phyloP scores from a whole-genome alignment of 2,888 invertebrate species.

The Artemia sinica region DNA sequence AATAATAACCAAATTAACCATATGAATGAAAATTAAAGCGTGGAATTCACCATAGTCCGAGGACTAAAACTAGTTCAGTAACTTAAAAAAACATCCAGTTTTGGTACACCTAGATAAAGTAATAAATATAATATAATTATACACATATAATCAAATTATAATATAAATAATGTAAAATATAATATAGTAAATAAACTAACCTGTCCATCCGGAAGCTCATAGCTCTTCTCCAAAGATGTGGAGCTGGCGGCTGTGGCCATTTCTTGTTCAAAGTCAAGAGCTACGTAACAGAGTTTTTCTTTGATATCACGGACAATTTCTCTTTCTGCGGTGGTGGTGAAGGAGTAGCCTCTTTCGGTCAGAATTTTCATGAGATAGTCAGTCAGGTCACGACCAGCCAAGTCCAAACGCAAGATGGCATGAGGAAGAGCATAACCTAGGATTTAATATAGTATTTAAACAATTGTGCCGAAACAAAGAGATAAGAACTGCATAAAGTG shows the following conservation, averaged over 20 bases:
- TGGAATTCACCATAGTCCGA: too few relatives aligned
- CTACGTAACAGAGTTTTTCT: conserved; percentile 83
- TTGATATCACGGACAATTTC: conserved; percentile 91
- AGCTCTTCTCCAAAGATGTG: conserved; percentile 76
- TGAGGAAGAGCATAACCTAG: conserved; percentile 71
- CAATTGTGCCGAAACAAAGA: too few relatives aligned
- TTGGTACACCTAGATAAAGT: too few relatives aligned
- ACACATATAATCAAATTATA: too few relatives aligned
- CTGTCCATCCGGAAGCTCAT: conserved; percentile 76
- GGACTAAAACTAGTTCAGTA: too few relatives aligned
- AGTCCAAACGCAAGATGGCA: conserved; percentile 77
- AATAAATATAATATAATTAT: too few relatives aligned
- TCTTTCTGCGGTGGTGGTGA: conserved; percentile 61
- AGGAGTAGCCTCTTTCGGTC: conserved; percentile 74
- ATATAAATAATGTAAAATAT: too few relatives aligned
- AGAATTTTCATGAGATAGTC: conserved; percentile 87
- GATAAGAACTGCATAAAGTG: too few relatives aligned
- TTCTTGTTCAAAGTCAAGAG: conserved; percentile 84
- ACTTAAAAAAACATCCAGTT: too few relatives aligned
- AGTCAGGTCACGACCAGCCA: conserved; percentile 79
- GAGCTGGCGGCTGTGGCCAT: conserved; percentile 84
- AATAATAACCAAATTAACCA: too few relatives aligned
- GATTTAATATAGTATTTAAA: neutral
- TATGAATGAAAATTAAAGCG: too few relatives aligned
- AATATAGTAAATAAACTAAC: conserved; percentile 24